Evolutionary conservation across 2,888 invertebrate genomes (phyloP).

Genomic region (Podabrus alpinus): DNA sequence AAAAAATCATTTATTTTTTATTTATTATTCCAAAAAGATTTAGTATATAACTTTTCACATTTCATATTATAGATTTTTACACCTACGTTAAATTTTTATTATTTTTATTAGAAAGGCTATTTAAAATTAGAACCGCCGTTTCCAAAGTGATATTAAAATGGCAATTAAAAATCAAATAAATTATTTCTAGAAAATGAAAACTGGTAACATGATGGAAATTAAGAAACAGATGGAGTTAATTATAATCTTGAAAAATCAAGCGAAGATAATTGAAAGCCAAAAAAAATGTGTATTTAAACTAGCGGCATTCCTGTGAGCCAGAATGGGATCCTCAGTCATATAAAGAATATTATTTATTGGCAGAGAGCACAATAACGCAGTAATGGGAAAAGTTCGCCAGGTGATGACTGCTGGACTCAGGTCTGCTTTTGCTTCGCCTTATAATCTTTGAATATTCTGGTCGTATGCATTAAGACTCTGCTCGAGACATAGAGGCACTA

Average conservation of each 20-base stretch:
- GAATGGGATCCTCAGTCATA: constrained; percentile 48
- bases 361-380: constrained; percentile 54
- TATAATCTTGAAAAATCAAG: constrained; percentile 47
- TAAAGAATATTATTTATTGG: constrained; percentile 57
- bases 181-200: constrained; percentile 21
- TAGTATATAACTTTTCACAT: neutral
- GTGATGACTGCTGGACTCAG: constrained; percentile 16
- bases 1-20: neutral
- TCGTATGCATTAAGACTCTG: constrained; percentile 40
- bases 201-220: constrained; percentile 41
- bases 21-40: neutral
- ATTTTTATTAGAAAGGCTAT: neutral
- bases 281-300: constrained; percentile 43
- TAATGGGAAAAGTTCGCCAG: constrained; percentile 48
- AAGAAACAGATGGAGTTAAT: constrained; percentile 51
- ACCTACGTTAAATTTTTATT: neutral
- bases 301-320: constrained; percentile 35
- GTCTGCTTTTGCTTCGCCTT: constrained; percentile 20
- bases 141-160: constrained; percentile 3
- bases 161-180: constrained; percentile 17
- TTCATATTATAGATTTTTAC: neutral
- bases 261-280: constrained; percentile 48
- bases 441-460: constrained; percentile 33
- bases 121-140: neutral
- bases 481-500: constrained; percentile 46